phyloP scores from a whole-genome alignment of 2,113 vertebrate species.

The Pholis gunnellus region DNA sequence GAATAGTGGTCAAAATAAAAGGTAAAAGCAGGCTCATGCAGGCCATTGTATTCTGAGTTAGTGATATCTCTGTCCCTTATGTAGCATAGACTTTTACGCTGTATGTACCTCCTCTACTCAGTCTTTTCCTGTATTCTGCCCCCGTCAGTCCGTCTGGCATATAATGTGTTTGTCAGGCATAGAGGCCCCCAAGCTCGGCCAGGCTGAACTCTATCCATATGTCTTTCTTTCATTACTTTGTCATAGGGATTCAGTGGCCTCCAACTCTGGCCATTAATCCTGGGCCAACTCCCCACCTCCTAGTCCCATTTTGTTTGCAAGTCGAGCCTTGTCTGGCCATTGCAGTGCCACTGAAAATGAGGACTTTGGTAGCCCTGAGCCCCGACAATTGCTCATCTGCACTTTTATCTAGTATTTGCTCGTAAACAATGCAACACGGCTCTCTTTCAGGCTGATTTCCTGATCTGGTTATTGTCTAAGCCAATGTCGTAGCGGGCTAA shows the following conservation, averaged over 20 bases:
- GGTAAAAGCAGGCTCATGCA: not conserved
- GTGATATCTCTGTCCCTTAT: constrained; percentile 44
- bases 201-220: constrained; percentile 73
- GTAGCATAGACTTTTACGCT: constrained; percentile 9
- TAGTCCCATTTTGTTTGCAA: constrained; percentile 53
- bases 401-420: constrained; percentile 12
- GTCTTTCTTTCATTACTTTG: constrained; percentile 82
- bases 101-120: constrained; percentile 43
- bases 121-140: constrained; percentile 65
- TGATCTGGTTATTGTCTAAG: constrained; percentile 2
- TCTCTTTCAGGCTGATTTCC: not conserved
- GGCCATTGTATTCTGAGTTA: constrained; percentile 24
- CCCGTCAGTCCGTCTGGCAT: constrained; percentile 75
- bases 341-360: constrained; percentile 38
- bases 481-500: constrained; percentile 18
- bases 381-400: constrained; percentile 23
- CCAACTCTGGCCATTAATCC: constrained; percentile 77
- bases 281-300: constrained; percentile 49
- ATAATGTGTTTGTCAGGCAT: constrained; percentile 81
- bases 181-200: constrained; percentile 67
- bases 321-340: constrained; percentile 26
- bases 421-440: not conserved
- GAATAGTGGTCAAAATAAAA: not conserved
- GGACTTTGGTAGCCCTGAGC: constrained; percentile 19
- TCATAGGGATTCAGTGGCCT: constrained; percentile 76